Base-by-base conservation (phyloP, 2,888 invertebrate species). In the Bellardia bayeri region DNA sequence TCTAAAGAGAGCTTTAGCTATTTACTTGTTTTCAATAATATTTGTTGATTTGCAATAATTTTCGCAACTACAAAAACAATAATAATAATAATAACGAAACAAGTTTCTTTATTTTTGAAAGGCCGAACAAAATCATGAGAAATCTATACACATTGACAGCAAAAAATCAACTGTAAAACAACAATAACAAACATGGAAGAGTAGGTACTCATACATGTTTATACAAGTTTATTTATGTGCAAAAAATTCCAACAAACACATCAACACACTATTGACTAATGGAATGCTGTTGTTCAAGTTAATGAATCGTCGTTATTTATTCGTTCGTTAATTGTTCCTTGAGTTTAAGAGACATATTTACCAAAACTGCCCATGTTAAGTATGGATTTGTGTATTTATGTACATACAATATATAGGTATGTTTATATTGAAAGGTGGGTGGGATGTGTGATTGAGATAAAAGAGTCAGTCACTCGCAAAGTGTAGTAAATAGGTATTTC, bases 201-300 rank as follows among this genome's bases (percentile, higher is more conserved):
- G 13, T 13, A 42, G 9, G 4, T 42, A 13, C 23, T 23, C 42
- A 5, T 63, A 30, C 58, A 49, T 33, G n/a, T 23, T n/a, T n/a
- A 11, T 40, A 9, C 51, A 14, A 11, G 11, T 45, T 23, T 23
- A 68, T 23, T 23, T 6, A n/a, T 58, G n/a, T 9, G 3, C 8
- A n/a, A 9, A 69, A 51, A 14, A n/a, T 33, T 45, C 64, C 49
- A 61, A 51, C 14, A 68, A 42, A 66, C 13, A 82, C 40, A 8
- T 11, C 54, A 33, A 74, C 68, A 42, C 42, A 64, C 33, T 30
- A 85, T 85, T 86, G 63, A 40, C 71, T 88, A 89, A 89, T 89
- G 88, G 88, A 83, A 83, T 69, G 81, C 75, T 86, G 82, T 83
- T 87, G 88, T 78, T 66, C 89, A 89, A 85, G 82, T 69, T 85